Conservation (phyloP, 1,140 invertebrate species). For the Bombus affinis region DNA sequence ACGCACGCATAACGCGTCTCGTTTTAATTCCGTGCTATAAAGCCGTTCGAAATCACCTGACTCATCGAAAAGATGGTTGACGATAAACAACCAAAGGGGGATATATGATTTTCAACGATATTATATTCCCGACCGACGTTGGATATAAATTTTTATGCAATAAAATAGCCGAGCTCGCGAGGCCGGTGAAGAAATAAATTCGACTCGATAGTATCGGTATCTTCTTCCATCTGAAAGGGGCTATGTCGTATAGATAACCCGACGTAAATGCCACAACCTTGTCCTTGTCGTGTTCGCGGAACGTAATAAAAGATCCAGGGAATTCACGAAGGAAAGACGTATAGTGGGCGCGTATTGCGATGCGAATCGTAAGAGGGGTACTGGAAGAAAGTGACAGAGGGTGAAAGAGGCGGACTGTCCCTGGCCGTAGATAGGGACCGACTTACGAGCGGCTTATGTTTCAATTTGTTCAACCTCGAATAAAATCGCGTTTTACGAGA, state of each 20-base stretch:
- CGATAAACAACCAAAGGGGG: background rate
- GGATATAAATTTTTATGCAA: slow-evolving; percentile 58
- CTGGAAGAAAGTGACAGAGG: background rate
- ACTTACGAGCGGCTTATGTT: slow-evolving; percentile 72
- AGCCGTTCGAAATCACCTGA: background rate
- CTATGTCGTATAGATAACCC: slow-evolving; percentile 46
- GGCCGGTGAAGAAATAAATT: slow-evolving; percentile 47
- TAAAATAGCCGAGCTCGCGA: slow-evolving; percentile 1
- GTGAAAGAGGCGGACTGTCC: background rate
- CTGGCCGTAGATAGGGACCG: slow-evolving; percentile 53
- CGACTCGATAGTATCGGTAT: slow-evolving; percentile 54
- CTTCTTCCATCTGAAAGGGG: background rate
- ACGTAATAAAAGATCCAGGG: slow-evolving; percentile 62
- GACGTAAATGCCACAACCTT: slow-evolving; percentile 56
- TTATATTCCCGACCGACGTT: background rate
- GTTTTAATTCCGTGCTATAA: slow-evolving; percentile 22
- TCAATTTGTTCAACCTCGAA: slow-evolving; percentile 70
- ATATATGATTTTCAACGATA: slow-evolving; percentile 32
- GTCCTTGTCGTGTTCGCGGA: slow-evolving; percentile 60
- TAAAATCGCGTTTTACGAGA: slow-evolving; percentile 71
- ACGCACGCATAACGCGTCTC: background rate
- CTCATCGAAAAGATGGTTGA: background rate
- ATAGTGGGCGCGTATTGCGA: slow-evolving; percentile 43
- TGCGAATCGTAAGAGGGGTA: background rate
- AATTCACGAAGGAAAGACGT: slow-evolving; percentile 56